Evolutionary conservation across 2,888 invertebrate species (phyloP).

Genomic region (Pharmacophagus antenor): DNA sequence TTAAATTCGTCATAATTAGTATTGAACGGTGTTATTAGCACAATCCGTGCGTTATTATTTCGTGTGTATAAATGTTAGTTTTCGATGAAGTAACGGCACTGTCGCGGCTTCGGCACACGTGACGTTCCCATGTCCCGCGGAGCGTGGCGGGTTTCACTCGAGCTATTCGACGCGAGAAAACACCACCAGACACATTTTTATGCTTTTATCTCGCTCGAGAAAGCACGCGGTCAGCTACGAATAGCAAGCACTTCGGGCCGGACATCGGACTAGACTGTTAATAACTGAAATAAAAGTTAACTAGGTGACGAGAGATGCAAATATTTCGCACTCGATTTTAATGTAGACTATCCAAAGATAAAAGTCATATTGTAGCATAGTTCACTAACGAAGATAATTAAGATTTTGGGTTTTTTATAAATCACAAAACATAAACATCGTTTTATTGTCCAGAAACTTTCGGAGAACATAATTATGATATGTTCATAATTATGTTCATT

Average conservation of each 20-base stretch:
- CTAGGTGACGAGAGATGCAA: background rate
- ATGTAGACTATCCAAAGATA: no score
- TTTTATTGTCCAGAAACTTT: no score
- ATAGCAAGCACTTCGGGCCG: slow-evolving; percentile 27
- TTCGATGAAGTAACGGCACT: background rate
- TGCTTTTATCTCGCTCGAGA: slow-evolving; percentile 65
- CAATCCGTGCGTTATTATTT: background rate
- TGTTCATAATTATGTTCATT: no score
- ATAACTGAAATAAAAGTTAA: background rate
- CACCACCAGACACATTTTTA: slow-evolving; percentile 68
- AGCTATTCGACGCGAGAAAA: slow-evolving; percentile 74
- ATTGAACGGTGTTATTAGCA: no score
- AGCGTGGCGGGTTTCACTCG: slow-evolving; percentile 76
- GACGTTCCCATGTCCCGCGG: slow-evolving; percentile 48
- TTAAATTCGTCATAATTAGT: no score
- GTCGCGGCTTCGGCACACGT: slow-evolving; percentile 8
- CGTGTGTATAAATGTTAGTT: background rate
- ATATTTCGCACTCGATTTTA: no score
- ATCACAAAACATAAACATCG: no score
- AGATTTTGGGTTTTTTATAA: no score
- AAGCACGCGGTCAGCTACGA: slow-evolving; percentile 42
- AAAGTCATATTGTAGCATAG: no score
- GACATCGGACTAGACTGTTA: background rate
- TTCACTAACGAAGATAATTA: no score
- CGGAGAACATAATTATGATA: no score